Conservation (phyloP, 2,797 vertebrate genomes). For the Sebastes iracundus region DNA sequence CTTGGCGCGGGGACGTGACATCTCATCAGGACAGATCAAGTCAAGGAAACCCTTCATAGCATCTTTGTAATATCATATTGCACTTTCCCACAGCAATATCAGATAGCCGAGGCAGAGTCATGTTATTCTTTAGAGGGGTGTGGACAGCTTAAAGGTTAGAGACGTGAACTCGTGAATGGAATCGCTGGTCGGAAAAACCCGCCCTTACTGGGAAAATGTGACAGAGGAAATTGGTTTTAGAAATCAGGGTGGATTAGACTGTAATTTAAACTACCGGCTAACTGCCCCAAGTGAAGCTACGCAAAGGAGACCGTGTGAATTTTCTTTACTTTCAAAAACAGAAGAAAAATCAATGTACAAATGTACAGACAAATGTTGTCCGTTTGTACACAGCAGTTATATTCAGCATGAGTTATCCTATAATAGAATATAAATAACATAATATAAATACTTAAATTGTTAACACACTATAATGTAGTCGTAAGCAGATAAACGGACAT, state of each 20-base stretch:
- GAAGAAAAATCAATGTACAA: not conserved
- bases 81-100: constrained; percentile 25
- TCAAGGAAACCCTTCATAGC: constrained; percentile 7
- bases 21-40: constrained; percentile 22
- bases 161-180: constrained; percentile 32
- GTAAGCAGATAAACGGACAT: not conserved
- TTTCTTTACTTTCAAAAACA: not conserved
- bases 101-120: not conserved
- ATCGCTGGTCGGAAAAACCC: constrained; percentile 17
- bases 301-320: not conserved
- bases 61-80: constrained; percentile 39
- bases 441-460: not conserved
- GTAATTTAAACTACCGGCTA: not conserved
- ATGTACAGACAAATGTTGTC: not conserved
- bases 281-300: not conserved
- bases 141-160: constrained; percentile 42
- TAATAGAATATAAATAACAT: not conserved
- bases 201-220: constrained; percentile 29
- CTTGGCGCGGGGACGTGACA: not conserved
- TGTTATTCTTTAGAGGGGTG: constrained; percentile 51
- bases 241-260: constrained; percentile 15
- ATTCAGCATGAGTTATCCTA: not conserved
- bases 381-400: not conserved
- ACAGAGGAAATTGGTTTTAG: constrained; percentile 27
- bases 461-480: not conserved